Percentiles rank a stretch among this genome's conserved stretches.
These are phyloP conservation scores for Rhorus exstirpatorius DNA, from an alignment of 2,888 invertebrate genomes.

Conservation along the genomic window DNA sequence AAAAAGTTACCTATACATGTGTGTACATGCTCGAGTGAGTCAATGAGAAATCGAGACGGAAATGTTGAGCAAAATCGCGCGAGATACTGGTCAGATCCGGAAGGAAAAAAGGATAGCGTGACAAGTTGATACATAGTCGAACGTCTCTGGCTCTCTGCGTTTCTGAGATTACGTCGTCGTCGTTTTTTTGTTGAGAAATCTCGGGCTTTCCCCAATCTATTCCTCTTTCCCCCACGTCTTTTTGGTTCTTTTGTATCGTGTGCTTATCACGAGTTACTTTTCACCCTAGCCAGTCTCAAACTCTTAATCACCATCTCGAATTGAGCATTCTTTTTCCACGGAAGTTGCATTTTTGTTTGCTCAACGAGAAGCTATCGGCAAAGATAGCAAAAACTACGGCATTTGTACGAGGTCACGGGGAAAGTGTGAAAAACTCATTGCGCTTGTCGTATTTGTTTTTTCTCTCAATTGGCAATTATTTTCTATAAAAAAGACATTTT, in stretches of 20 bases:
- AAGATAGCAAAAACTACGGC: too few species aligned
- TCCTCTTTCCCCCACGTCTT: slow-evolving; percentile 14
- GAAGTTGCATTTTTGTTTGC: too few species aligned
- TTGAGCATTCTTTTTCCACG: too few species aligned
- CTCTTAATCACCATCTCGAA: slow-evolving; percentile 1
- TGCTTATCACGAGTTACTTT: slow-evolving; percentile 16
- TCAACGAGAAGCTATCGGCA: too few species aligned
- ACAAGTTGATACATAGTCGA: not conserved
- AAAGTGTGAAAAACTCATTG: too few species aligned
- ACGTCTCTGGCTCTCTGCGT: slow-evolving; percentile 20
- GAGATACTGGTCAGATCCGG: not conserved
- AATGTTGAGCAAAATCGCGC: slow-evolving; percentile 25
- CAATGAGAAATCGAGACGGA: slow-evolving; percentile 51
- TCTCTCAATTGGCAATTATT: too few species aligned
- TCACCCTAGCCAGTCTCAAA: slow-evolving; percentile 1
- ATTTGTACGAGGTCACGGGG: too few species aligned
- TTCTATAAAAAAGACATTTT: too few species aligned
- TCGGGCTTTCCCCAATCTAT: slow-evolving; percentile 29
- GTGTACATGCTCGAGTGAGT: too few species aligned
- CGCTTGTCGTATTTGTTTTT: too few species aligned
- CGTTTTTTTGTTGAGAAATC: slow-evolving; percentile 32
- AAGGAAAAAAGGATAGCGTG: not conserved
- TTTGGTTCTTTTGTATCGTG: not conserved
- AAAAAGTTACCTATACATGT: slow-evolving; percentile 7
- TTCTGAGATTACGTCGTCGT: slow-evolving; percentile 45